phyloP scores from a whole-genome alignment of 2,888 invertebrate genomes.

The Fabriciana adippe region DNA sequence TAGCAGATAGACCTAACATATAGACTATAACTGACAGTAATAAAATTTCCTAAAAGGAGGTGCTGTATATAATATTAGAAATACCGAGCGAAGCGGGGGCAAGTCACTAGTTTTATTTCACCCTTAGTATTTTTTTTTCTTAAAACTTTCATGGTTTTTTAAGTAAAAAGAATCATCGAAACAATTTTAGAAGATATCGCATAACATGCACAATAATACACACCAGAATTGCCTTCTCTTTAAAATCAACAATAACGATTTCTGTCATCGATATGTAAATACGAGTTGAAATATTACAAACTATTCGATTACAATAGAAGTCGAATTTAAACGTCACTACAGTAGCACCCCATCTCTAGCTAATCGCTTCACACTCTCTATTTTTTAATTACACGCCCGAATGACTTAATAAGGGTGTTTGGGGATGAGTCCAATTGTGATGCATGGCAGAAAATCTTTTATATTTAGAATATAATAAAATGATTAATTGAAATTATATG shows the following conservation, averaged over 20 bases:
- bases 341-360: conserved; percentile 44
- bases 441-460: conserved; percentile 9
- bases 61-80: too few relatives aligned
- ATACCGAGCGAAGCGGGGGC: too few relatives aligned
- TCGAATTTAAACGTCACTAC: conserved; percentile 24
- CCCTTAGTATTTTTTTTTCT: too few relatives aligned
- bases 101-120: too few relatives aligned
- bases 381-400: conserved; percentile 76
- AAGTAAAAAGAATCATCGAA: too few relatives aligned
- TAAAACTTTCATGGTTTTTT: too few relatives aligned
- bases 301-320: conserved; percentile 1
- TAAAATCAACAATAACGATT: conserved; percentile 1
- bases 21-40: too few relatives aligned
- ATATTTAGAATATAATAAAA: conserved; percentile 5
- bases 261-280: conserved; percentile 17
- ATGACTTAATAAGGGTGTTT: conserved; percentile 68
- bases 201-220: too few relatives aligned
- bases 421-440: conserved; percentile 42
- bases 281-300: conserved; percentile 7
- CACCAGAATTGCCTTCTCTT: background rate
- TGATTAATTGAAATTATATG: background rate
- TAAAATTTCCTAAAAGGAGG: too few relatives aligned
- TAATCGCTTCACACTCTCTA: conserved; percentile 61
- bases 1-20: too few relatives aligned
- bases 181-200: too few relatives aligned